Evolutionary conservation across 2,888 invertebrate species (phyloP).

Genomic region (Leptinotarsa juncta): DNA sequence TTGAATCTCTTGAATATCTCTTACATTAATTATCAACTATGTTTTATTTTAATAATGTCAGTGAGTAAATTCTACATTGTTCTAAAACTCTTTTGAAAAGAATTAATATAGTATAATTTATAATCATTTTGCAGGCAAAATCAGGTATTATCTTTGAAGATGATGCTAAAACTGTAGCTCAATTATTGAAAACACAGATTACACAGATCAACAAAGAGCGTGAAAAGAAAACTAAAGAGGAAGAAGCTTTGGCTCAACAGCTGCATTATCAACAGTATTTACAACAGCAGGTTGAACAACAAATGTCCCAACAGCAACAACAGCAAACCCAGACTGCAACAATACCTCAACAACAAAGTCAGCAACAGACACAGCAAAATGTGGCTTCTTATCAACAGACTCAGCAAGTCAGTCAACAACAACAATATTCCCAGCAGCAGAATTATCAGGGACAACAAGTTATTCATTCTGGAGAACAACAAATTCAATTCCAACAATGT

Average conservation of each 20-base stretch:
- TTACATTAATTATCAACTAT: slow-evolving; percentile 42
- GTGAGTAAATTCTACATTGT: slow-evolving; percentile 36
- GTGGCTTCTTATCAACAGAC: slow-evolving; percentile 49
- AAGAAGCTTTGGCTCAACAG: slow-evolving; percentile 67
- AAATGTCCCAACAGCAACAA: slow-evolving; percentile 60
- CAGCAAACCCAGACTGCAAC: slow-evolving; percentile 61
- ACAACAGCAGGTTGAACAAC: slow-evolving; percentile 71
- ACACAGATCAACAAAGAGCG: slow-evolving; percentile 75
- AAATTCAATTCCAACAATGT: slow-evolving; percentile 45
- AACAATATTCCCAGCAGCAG: slow-evolving; percentile 43
- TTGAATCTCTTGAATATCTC: slow-evolving; percentile 38
- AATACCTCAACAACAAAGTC: slow-evolving; percentile 56
- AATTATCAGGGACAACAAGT: slow-evolving; percentile 51
- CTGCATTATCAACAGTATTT: slow-evolving; percentile 71
- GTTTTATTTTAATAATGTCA: slow-evolving; percentile 40
- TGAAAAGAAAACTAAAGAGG: slow-evolving; percentile 67
- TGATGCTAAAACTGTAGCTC: slow-evolving; percentile 91
- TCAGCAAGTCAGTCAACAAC: slow-evolving; percentile 52
- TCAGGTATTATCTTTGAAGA: slow-evolving; percentile 95
- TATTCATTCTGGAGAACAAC: slow-evolving; percentile 42
- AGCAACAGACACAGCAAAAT: slow-evolving; percentile 41
- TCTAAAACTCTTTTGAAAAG: background rate
- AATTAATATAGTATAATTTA: background rate
- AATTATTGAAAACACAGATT: slow-evolving; percentile 91
- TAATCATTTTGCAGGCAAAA: slow-evolving; percentile 71